Conservation (phyloP, 2,888 invertebrate genomes). For the Magallana nippona region DNA sequence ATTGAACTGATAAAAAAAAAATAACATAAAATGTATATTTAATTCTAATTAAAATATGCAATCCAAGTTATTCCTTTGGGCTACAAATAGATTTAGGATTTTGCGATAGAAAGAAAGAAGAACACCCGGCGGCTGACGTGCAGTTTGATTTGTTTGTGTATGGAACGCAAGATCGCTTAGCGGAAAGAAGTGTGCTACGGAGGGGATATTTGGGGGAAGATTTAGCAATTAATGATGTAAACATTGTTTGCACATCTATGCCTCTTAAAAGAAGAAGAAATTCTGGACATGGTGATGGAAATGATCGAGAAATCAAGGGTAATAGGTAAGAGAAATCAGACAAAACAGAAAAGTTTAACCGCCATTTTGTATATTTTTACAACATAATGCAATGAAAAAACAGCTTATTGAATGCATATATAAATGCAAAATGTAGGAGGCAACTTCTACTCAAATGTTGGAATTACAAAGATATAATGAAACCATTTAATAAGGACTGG, state of each 20-base stretch:
- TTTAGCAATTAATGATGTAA: constrained; percentile 29
- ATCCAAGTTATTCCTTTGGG: too few species aligned
- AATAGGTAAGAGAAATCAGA: constrained; percentile 54
- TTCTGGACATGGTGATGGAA: constrained; percentile 67
- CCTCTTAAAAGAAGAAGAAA: constrained; percentile 70
- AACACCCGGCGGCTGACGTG: neutral
- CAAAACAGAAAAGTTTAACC: constrained; percentile 50
- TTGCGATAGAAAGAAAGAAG: neutral
- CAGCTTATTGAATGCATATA: constrained; percentile 1
- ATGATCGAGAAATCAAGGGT: constrained; percentile 59
- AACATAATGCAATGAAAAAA: constrained; percentile 32
- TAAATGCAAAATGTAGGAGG: neutral
- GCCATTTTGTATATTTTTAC: constrained; percentile 64
- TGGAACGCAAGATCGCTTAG: constrained; percentile 13
- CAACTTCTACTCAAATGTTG: neutral
- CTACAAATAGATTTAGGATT: neutral
- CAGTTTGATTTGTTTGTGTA: constrained; percentile 9
- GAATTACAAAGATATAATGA: neutral
- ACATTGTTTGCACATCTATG: constrained; percentile 57
- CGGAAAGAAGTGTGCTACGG: neutral
- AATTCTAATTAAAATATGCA: too few species aligned
- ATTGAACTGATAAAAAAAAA: too few species aligned
- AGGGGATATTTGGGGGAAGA: neutral
- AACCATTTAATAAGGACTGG: neutral
- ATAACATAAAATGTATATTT: too few species aligned